Conservation (phyloP, 2,888 invertebrate species). For the Parnassius glacialis region DNA sequence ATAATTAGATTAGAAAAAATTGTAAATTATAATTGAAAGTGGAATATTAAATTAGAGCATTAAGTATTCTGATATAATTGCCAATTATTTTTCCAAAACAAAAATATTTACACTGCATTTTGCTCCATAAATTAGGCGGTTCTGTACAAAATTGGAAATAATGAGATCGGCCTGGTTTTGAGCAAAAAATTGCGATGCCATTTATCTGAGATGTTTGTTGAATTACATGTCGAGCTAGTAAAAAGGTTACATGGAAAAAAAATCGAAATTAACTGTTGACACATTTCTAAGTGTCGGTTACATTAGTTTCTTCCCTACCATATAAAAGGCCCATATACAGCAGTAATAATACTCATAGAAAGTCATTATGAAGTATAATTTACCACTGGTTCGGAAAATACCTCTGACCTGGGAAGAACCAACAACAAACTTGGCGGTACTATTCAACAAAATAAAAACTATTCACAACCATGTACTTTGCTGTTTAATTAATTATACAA, state of each 20-base stretch:
- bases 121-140: conserved; percentile 4
- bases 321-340: too few relatives aligned
- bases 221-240: background rate
- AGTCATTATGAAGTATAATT: too few relatives aligned
- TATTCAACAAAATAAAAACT: too few relatives aligned
- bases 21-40: background rate
- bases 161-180: conserved; percentile 9
- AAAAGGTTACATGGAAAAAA: conserved; percentile 6
- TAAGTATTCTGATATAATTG: conserved; percentile 15
- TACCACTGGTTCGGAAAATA: too few relatives aligned
- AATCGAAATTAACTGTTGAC: background rate
- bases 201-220: conserved; percentile 9
- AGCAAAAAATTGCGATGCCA: conserved; percentile 8
- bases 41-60: conserved; percentile 4
- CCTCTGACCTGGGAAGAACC: too few relatives aligned
- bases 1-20: conserved; percentile 9
- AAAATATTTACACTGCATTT: conserved; percentile 8
- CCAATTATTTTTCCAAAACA: conserved; percentile 13
- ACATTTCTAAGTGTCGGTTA: background rate
- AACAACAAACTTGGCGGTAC: too few relatives aligned
- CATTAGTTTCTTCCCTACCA: too few relatives aligned
- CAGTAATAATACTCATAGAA: too few relatives aligned
- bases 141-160: conserved; percentile 3
- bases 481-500: too few relatives aligned
- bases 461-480: too few relatives aligned